Evolutionary conservation across 1,140 invertebrate genomes (phyloP), one percentile per base, ranked within the genome.

Genomic region (Drosophila nigrodunni): DNA sequence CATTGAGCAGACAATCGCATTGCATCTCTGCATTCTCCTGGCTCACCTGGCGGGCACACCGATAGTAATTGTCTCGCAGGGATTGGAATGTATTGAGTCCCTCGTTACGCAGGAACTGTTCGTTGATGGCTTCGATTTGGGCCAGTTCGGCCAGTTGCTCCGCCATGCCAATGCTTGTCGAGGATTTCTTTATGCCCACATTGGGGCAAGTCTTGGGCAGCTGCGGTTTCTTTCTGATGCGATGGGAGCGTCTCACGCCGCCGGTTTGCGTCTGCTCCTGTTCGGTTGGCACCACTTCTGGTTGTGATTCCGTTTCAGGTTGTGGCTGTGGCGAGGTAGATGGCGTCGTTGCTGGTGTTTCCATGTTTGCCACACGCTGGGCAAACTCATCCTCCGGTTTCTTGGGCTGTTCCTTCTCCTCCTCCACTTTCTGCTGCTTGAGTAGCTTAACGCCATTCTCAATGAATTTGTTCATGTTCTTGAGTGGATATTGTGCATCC

Each of bases 21-120:
- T 97, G 94, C 98, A 99, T 99, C 76, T 97, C 95, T 64, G 97
- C 96, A 3, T 97, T 96, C 93, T 99, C 97, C 85, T 97, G 97
- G 92, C 96, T 97, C 54, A 95, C 95, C 91, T 83, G 95, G 80
- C 96, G 94, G 35, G 97, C 96, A 77, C 96, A 97, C 54, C 96
- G 93, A 94, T 98, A 98, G 34, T 96, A 94, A 93, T 98, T 98
- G 92, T 98, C 97, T 41, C 94, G 94, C 44, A 98, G 95, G 80
- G 95, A 93, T 77, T 96, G 95, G 93, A 97, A 99, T 55, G 95
- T 95, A 73, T 96, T 96, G 49, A 97, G 94, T 7, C 95, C 95
- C 76, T 95, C 94, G 62, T 75, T 78, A 50, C 80, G 90, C 25
- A 92, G 54, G 8, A 92, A 92, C 44, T 85, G 77, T 9, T 82